Evolutionary conservation across 1,140 invertebrate species (phyloP).

Genomic region (Drosophila bifasciata): DNA sequence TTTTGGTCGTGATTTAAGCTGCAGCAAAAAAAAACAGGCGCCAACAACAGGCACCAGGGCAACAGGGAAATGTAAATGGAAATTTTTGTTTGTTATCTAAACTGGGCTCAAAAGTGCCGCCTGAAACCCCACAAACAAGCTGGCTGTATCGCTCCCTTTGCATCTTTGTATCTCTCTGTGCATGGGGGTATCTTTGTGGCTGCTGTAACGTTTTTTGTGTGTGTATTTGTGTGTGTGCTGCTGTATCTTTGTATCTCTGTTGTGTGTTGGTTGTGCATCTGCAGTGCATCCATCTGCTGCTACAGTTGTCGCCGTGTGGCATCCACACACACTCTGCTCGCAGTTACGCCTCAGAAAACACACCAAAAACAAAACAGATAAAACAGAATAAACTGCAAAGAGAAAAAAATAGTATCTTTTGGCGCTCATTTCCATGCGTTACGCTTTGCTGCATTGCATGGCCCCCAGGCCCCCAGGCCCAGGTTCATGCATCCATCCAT

Average conservation of each 20-base stretch:
- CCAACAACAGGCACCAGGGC: conserved; percentile 5
- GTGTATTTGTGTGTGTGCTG: no score
- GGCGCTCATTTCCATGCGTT: conserved; percentile 59
- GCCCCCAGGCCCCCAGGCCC: background rate
- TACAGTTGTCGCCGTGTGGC: conserved; percentile 36
- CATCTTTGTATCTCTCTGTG: background rate
- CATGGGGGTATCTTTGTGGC: conserved; percentile 1
- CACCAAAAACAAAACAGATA: conserved; percentile 20
- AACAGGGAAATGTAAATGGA: conserved; percentile 19
- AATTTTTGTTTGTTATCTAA: no score
- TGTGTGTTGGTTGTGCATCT: conserved; percentile 4
- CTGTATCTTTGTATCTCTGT: conserved; percentile 9
- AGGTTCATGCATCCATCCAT: conserved; percentile 20
- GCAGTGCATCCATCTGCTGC: conserved; percentile 40
- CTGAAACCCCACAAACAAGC: no score
- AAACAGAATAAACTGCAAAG: conserved; percentile 29
- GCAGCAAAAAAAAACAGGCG: background rate
- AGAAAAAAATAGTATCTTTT: conserved; percentile 57
- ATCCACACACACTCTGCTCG: conserved; percentile 48
- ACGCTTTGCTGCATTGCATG: conserved; percentile 63
- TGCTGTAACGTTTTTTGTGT: background rate
- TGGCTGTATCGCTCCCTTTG: no score
- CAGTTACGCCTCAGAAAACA: conserved; percentile 73
- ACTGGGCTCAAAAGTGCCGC: no score
- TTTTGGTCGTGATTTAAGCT: background rate